Base-by-base conservation (phyloP, 2,113 vertebrate species). In the Emydocephalus ijimae region DNA sequence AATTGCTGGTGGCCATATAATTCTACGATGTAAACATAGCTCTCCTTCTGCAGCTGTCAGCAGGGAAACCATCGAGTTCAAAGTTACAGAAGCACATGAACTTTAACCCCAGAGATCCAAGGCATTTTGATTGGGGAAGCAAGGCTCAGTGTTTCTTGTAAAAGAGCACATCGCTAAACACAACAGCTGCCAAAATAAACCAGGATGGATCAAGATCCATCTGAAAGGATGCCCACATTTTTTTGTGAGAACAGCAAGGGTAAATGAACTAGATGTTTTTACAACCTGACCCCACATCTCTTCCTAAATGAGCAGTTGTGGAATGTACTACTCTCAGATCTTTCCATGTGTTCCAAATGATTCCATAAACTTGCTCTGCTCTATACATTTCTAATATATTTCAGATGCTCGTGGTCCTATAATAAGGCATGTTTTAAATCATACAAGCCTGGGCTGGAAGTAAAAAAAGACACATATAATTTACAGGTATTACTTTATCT, bases 11-110 rank as follows among this genome's bases (percentile, higher is more conserved):
- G 93, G 96, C 95, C 96, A 94, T 94, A 92, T 92, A 96, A 91
- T 94, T 95, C 86, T 81, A 89, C 88, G 94, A 45, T 61, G 91
- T 96, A 97, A 98, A 97, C 96, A 97, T 48, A 86, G 90, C 94
- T 92, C 91, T 86, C 91, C 92, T 93, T 56, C 61, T 88, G 93
- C 95, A 98, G 96, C 96, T 97, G 96, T 93, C 93, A 94, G 94
- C 95, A 95, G 96, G 95, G 85, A 95, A 95, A 96, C 94, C 96
- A 93, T 94, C 94, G 94, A 94, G 95, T 95, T 97, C 95, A 96
- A 95, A 97, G 95, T 94, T 96, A 96, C 91, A 94, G 95, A 95
- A 95, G 92, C 88, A 93, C 93, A 91, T 81, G 95, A 95, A 94
- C 95, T 96, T 85, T 95, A 94, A 96, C 94, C 92, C 93, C 90